Conservation (phyloP, 1,140 invertebrate species). For the Teleogryllus occipitalis region DNA sequence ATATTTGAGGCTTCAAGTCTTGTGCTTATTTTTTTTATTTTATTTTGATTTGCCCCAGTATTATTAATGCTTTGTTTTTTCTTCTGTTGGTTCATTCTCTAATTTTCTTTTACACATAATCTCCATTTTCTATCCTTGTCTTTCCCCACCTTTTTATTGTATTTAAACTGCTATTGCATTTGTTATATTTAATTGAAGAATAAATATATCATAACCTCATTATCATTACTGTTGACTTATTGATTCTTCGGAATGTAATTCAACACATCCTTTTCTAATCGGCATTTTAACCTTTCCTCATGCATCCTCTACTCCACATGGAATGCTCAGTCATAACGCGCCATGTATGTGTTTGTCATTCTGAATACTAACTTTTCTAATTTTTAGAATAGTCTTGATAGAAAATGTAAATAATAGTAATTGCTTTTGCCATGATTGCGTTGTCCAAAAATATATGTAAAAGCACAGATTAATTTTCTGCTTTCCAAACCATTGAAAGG, state of each 20-base stretch:
- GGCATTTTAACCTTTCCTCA: not conserved
- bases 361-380: not conserved
- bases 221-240: not conserved
- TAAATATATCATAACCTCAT: not conserved
- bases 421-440: not conserved
- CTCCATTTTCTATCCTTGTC: not conserved
- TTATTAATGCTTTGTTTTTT: not conserved
- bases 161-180: not conserved
- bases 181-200: not conserved
- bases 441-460: not conserved
- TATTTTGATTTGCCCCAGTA: not conserved
- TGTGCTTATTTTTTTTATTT: too few species aligned
- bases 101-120: not conserved
- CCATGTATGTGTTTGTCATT: not conserved
- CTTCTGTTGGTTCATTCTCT: not conserved
- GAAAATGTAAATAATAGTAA: not conserved
- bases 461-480: not conserved
- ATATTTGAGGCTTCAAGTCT: too few species aligned
- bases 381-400: slow-evolving; percentile 6
- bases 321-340: not conserved
- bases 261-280: not conserved
- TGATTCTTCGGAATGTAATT: slow-evolving; percentile 1
- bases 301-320: not conserved
- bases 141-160: not conserved
- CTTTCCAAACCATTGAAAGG: too few species aligned